Evolutionary conservation across 2,797 vertebrate species (phyloP).

Genomic region (Chloroceryle inda): DNA sequence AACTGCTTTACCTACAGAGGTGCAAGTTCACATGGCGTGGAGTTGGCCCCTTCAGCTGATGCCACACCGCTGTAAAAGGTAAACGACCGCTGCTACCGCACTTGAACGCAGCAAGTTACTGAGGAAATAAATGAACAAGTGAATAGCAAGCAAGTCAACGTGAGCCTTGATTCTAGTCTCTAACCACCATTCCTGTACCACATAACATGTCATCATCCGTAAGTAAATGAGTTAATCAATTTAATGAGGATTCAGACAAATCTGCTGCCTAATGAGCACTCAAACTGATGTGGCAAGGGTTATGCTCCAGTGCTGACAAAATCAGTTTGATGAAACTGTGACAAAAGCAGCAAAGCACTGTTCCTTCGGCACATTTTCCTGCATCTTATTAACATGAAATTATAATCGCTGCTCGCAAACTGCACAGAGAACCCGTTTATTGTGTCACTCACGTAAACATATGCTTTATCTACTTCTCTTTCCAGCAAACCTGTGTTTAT

Average conservation of each 20-base stretch:
- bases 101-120: not conserved
- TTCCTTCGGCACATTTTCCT: slow-evolving; percentile 71
- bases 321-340: slow-evolving; percentile 79
- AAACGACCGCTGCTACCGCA: not conserved
- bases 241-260: slow-evolving; percentile 90
- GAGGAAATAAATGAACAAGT: slow-evolving; percentile 27
- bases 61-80: not conserved
- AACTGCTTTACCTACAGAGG: not conserved
- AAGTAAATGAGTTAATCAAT: slow-evolving; percentile 92
- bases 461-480: slow-evolving; percentile 2
- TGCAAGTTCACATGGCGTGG: not conserved
- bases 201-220: slow-evolving; percentile 85
- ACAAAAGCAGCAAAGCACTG: slow-evolving; percentile 68
- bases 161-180: slow-evolving; percentile 42
- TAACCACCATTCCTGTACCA: slow-evolving; percentile 66
- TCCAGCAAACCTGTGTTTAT: not conserved
- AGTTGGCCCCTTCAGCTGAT: not conserved
- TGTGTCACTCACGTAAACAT: not conserved
- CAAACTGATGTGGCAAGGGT: slow-evolving; percentile 81
- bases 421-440: not conserved
- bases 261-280: slow-evolving; percentile 87
- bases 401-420: slow-evolving; percentile 36
- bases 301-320: slow-evolving; percentile 86
- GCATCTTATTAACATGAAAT: slow-evolving; percentile 88
- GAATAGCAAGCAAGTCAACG: slow-evolving; percentile 35